phyloP scores from a whole-genome alignment of 2,888 invertebrate species.

The Microdon myrmicae region DNA sequence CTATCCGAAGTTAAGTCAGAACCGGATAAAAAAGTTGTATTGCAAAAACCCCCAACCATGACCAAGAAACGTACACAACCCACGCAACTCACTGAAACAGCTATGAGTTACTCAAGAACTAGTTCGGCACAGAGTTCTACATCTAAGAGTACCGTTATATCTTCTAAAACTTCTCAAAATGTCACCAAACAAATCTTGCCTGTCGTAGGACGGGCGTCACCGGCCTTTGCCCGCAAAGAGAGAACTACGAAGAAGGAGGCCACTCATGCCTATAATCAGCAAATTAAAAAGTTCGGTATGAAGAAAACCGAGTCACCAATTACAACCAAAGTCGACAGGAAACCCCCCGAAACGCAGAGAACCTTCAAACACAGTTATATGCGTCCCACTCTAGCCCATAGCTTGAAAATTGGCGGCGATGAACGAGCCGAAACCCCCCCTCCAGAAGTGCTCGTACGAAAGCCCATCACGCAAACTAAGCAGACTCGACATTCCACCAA shows the following conservation, averaged over 20 bases:
- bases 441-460: neutral
- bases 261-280: constrained; percentile 24
- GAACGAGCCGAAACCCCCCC: neutral
- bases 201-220: too few relatives aligned
- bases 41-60: too few relatives aligned
- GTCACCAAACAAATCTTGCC: too few relatives aligned
- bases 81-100: too few relatives aligned
- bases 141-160: too few relatives aligned
- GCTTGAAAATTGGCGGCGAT: constrained; percentile 68
- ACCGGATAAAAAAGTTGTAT: too few relatives aligned
- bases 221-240: constrained; percentile 43
- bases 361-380: constrained; percentile 68
- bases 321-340: constrained; percentile 25
- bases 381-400: constrained; percentile 72
- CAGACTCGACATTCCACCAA: neutral
- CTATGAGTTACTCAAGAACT: too few relatives aligned
- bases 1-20: too few relatives aligned
- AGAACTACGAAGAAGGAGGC: constrained; percentile 15
- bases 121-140: too few relatives aligned
- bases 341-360: constrained; percentile 53
- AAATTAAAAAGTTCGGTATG: too few relatives aligned
- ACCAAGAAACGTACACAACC: too few relatives aligned
- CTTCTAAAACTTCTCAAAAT: too few relatives aligned
- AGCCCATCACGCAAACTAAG: neutral
- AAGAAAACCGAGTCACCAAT: constrained; percentile 14